These are phyloP conservation scores for Synanthedon tipuliformis DNA, from an alignment of 2,888 invertebrate genomes.

Conservation along the genomic window DNA sequence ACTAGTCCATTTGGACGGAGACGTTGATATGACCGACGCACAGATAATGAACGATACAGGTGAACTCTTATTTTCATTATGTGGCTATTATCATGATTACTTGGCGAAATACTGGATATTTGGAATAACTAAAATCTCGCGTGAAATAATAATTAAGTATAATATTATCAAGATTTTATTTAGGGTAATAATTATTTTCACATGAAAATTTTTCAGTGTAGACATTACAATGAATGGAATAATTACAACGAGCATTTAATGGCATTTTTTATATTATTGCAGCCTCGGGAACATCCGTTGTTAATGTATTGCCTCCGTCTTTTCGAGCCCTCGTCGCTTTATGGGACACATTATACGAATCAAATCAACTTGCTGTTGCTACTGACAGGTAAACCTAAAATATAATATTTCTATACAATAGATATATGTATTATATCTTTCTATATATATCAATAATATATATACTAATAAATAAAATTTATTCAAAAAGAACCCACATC, in stretches of 20 bases:
- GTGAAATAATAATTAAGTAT: no score
- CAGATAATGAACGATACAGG: conserved; percentile 4
- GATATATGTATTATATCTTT: no score
- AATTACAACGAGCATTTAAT: neutral
- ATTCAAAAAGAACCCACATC: no score
- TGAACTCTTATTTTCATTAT: neutral
- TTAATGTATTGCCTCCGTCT: conserved; percentile 87
- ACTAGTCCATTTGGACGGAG: neutral
- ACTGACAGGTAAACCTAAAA: conserved; percentile 42
- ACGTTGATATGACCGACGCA: conserved; percentile 28
- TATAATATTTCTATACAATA: neutral
- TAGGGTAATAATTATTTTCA: no score
- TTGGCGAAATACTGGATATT: no score
- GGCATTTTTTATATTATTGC: neutral
- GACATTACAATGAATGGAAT: neutral
- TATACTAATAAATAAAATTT: no score
- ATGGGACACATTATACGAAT: conserved; percentile 86
- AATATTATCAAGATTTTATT: no score
- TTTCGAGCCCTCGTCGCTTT: conserved; percentile 87
- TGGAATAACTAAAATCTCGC: no score
- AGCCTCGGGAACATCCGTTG: conserved; percentile 47
- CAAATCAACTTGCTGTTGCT: conserved; percentile 42
- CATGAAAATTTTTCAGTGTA: no score
- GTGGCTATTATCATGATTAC: neutral
- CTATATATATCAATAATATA: neutral